Conservation (phyloP, 2,888 invertebrate species). For the Apeira syringaria region DNA sequence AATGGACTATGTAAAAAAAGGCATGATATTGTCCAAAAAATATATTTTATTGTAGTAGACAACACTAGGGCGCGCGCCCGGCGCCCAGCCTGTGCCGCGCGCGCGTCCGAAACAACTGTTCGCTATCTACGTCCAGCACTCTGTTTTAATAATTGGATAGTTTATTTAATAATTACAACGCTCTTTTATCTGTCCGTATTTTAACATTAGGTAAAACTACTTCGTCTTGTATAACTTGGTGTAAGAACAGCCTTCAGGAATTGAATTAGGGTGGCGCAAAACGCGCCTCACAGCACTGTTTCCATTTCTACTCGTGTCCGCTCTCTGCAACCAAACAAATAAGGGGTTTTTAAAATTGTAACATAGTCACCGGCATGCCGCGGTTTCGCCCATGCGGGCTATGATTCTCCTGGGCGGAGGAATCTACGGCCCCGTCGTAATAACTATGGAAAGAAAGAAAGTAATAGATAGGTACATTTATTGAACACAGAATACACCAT, state of each 20-base stretch:
- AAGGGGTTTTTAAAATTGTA: no score
- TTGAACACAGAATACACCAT: no score
- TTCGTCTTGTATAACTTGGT: conserved; percentile 84
- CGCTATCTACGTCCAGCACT: conserved; percentile 81
- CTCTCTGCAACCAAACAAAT: conserved; percentile 62
- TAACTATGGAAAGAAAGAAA: no score
- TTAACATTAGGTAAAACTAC: conserved; percentile 82
- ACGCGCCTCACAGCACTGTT: conserved; percentile 92
- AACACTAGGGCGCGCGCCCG: conserved; percentile 77
- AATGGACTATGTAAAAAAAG: conserved; percentile 23
- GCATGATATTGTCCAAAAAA: conserved; percentile 78
- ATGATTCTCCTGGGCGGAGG: no score
- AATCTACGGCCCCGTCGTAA: no score
- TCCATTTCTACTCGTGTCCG: conserved; percentile 94
- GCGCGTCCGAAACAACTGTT: conserved; percentile 80
- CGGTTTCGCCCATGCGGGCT: no score
- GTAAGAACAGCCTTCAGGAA: conserved; percentile 84
- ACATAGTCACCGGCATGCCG: no score
- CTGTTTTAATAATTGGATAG: conserved; percentile 84
- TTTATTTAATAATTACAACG: conserved; percentile 85
- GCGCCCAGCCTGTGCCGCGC: conserved; percentile 78
- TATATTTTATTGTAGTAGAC: conserved; percentile 84
- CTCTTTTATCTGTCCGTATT: conserved; percentile 80
- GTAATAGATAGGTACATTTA: no score
- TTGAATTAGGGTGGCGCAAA: conserved; percentile 80